These are phyloP conservation scores for Xyliphius kryptos DNA, from an alignment of 2,113 vertebrate species.

Conservation along the genomic window DNA sequence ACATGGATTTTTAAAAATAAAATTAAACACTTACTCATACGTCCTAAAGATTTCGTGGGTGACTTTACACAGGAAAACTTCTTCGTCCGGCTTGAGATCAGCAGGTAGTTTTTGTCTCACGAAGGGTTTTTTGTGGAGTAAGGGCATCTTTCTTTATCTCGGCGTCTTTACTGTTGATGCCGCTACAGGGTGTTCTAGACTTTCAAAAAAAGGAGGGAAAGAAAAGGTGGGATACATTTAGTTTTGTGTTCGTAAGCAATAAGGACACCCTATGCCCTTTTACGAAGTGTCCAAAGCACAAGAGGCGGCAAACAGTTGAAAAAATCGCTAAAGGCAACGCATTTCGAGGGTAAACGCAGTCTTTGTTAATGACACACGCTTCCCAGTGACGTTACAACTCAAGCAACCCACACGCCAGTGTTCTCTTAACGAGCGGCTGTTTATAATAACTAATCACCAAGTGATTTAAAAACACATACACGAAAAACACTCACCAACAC, in stretches of 20 bases:
- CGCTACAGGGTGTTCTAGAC: conserved; percentile 38
- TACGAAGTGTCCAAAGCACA: neutral
- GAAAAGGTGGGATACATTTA: conserved; percentile 38
- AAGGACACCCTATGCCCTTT: too few species aligned
- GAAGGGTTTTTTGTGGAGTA: conserved; percentile 90
- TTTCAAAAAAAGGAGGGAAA: conserved; percentile 48
- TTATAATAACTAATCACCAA: too few species aligned
- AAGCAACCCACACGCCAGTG: conserved; percentile 52
- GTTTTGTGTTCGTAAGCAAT: too few species aligned
- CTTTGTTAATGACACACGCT: conserved; percentile 65
- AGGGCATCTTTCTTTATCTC: conserved; percentile 76
- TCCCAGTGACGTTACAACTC: conserved; percentile 53
- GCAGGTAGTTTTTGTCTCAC: conserved; percentile 77
- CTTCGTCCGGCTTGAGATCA: conserved; percentile 83
- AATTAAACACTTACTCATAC: conserved; percentile 78
- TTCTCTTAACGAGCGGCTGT: conserved; percentile 18
- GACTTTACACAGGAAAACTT: conserved; percentile 90
- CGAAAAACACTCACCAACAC: too few species aligned
- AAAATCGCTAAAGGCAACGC: conserved; percentile 17
- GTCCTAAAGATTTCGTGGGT: conserved; percentile 91
- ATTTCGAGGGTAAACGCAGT: conserved; percentile 41
- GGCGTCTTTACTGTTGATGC: conserved; percentile 51
- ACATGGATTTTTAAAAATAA: neutral
- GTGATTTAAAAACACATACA: too few species aligned
- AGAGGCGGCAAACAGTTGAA: neutral